A percentile compares a stretch with the other conserved stretches of the same genome.
Conservation (phyloP, 2,888 invertebrate genomes). For the Pachycephus smyrnensis region DNA sequence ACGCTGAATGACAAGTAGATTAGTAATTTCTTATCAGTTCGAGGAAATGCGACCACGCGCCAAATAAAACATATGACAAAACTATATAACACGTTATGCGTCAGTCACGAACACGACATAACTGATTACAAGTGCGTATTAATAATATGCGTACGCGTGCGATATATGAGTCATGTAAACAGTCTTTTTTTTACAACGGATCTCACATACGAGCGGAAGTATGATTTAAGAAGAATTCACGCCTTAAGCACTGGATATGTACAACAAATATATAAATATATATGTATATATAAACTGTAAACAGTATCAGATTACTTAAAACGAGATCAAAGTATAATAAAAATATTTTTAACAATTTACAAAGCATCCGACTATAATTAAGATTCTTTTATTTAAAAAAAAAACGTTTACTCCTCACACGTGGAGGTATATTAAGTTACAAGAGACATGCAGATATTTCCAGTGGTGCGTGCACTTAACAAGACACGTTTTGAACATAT, state of each 20-base stretch:
- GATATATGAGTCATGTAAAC: background rate
- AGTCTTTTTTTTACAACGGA: background rate
- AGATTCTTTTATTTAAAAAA: background rate
- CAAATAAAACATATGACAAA: background rate
- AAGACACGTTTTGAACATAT: conserved; percentile 36
- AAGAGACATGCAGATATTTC: conserved; percentile 42
- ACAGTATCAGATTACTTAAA: background rate
- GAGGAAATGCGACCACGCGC: background rate
- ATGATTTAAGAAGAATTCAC: background rate
- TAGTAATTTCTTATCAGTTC: background rate
- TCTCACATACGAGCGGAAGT: background rate
- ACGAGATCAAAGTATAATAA: background rate
- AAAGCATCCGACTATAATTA: background rate
- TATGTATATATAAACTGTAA: background rate
- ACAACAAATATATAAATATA: too few relatives aligned
- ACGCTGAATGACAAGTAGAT: background rate
- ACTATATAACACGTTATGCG: background rate
- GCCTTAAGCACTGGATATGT: background rate
- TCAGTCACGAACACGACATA: background rate
- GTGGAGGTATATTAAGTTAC: conserved; percentile 53
- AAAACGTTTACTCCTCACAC: background rate
- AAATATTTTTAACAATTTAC: background rate
- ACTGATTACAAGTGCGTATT: background rate
- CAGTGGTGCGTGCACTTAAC: conserved; percentile 53
- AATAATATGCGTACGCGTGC: background rate